Conservation (phyloP, 2,888 invertebrate genomes). For the Lingula anatina region DNA sequence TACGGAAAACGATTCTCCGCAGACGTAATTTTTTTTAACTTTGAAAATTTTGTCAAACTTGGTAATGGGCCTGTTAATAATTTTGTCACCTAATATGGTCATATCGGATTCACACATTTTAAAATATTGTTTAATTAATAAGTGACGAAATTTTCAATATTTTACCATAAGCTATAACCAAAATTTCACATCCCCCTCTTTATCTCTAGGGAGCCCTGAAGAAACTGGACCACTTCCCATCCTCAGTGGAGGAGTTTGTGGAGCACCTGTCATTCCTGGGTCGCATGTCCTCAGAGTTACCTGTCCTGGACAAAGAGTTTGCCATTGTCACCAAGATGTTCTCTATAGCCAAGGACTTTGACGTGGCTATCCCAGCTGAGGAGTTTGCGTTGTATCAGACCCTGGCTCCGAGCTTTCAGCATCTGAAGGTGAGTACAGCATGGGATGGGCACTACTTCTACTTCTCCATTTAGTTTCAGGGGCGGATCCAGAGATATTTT, state of each 20-base stretch:
- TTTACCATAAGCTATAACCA: not conserved
- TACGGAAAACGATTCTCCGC: not conserved
- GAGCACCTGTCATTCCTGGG: slow-evolving; percentile 50
- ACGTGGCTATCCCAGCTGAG: slow-evolving; percentile 41
- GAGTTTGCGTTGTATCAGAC: slow-evolving; percentile 49
- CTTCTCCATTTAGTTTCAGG: no score
- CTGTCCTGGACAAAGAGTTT: slow-evolving; percentile 48
- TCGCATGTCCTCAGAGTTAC: slow-evolving; percentile 46
- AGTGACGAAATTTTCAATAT: not conserved
- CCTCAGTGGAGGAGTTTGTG: slow-evolving; percentile 50
- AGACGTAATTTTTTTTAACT: no score
- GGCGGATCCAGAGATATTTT: no score
- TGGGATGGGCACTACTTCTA: no score
- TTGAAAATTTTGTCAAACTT: no score
- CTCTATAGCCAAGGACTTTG: slow-evolving; percentile 47
- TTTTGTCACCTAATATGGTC: no score
- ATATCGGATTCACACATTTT: no score
- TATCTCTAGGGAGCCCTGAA: slow-evolving; percentile 41
- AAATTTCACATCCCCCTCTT: not conserved
- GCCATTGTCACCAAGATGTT: slow-evolving; percentile 47
- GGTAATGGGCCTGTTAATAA: not conserved
- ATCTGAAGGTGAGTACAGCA: slow-evolving; percentile 39
- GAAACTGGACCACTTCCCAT: slow-evolving; percentile 43
- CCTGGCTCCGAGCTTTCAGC: slow-evolving; percentile 49
- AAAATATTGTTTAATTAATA: not conserved